Conservation (phyloP, 2,888 invertebrate species). For the Petrophora chlorosata region DNA sequence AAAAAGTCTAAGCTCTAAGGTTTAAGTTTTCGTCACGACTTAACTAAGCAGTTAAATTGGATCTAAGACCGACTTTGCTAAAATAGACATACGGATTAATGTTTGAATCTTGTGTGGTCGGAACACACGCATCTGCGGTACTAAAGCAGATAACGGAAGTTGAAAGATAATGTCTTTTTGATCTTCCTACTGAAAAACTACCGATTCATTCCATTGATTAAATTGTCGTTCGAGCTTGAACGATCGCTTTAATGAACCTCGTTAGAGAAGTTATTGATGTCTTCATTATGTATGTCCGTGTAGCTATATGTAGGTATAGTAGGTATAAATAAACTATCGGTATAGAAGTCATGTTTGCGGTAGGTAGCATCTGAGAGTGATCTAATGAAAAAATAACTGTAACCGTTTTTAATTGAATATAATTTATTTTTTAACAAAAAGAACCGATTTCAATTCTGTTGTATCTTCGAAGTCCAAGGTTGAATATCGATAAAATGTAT, state of each 20-base stretch:
- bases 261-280: conserved; percentile 13
- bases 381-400: too few species aligned
- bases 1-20: too few species aligned
- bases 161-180: conserved; percentile 11
- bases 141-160: conserved; percentile 1
- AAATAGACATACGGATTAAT: too few species aligned
- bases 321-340: not conserved
- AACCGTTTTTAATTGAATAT: too few species aligned
- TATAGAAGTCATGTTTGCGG: not conserved
- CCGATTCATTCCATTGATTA: conserved; percentile 9
- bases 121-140: not conserved
- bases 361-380: too few species aligned
- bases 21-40: too few species aligned
- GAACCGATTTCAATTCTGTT: too few species aligned
- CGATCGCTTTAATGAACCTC: conserved; percentile 7
- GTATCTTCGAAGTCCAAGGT: too few species aligned
- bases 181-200: conserved; percentile 11
- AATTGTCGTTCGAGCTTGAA: conserved; percentile 14
- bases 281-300: conserved; percentile 6
- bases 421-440: too few species aligned
- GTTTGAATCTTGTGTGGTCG: conserved; percentile 16
- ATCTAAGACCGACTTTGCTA: too few species aligned
- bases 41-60: too few species aligned
- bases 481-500: too few species aligned
- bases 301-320: not conserved